Evolutionary conservation across 2,797 vertebrate genomes (phyloP).

Genomic region (Phoebastria nigripes): DNA sequence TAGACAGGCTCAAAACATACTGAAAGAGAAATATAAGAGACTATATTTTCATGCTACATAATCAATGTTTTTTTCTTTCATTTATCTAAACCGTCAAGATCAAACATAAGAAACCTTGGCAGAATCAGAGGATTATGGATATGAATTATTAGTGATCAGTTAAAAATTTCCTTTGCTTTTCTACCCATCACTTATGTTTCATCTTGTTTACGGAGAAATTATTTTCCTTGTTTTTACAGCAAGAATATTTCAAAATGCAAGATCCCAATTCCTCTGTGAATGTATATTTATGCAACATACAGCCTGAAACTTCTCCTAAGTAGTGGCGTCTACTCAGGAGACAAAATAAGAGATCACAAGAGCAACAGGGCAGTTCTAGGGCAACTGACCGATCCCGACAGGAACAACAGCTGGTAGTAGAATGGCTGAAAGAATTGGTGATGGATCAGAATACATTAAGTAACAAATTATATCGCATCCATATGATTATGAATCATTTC

Average conservation of each 20-base stretch:
- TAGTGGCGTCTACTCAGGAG: neutral
- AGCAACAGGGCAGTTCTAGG: neutral
- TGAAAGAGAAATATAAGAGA: neutral
- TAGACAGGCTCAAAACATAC: neutral
- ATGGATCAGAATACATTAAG: neutral
- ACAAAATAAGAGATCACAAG: neutral
- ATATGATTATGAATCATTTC: neutral
- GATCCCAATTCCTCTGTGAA: neutral
- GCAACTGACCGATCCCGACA: accelerated
- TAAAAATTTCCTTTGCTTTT: neutral
- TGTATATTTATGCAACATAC: neutral
- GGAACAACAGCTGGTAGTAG: neutral
- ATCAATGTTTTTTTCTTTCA: neutral
- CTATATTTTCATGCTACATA: neutral
- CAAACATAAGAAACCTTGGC: neutral
- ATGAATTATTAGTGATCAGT: neutral
- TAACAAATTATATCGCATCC: neutral
- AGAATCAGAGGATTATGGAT: neutral
- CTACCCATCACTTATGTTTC: neutral
- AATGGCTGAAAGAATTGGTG: neutral
- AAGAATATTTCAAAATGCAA: neutral
- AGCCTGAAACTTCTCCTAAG: neutral
- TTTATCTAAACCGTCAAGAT: neutral
- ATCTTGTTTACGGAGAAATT: neutral
- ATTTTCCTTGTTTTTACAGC: neutral